phyloP scores from a whole-genome alignment of 2,888 invertebrate genomes.

The Ametastegia equiseti region DNA sequence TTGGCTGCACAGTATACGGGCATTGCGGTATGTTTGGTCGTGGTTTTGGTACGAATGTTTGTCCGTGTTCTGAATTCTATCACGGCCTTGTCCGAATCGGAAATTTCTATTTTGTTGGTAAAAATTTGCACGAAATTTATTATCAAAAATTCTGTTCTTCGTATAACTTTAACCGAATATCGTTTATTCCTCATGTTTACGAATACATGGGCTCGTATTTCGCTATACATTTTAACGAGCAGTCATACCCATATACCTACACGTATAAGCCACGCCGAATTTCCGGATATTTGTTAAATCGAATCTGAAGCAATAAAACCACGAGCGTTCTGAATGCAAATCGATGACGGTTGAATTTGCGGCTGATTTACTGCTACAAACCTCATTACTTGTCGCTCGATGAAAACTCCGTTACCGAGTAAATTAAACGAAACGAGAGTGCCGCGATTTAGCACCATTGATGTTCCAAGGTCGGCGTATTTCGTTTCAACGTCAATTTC shows the following conservation, averaged over 20 bases:
- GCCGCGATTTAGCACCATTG: not conserved
- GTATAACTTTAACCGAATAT: not conserved
- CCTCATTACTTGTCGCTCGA: conserved; percentile 7
- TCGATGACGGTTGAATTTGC: conserved; percentile 1
- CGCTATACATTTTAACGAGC: not conserved
- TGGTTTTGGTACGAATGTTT: conserved; percentile 50
- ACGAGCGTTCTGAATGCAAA: not conserved
- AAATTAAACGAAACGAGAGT: conserved; percentile 11
- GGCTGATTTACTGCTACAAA: not conserved
- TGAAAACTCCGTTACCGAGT: conserved; percentile 1
- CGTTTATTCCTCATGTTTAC: not conserved
- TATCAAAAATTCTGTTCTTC: not conserved
- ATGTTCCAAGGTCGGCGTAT: not conserved
- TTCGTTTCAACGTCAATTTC: not conserved
- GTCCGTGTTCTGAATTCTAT: conserved; percentile 45
- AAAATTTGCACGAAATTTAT: not conserved
- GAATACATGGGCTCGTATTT: not conserved
- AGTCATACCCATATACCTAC: no score
- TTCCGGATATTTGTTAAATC: conserved; percentile 6
- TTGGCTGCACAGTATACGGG: conserved; percentile 60
- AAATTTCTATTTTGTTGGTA: not conserved
- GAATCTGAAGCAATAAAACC: not conserved
- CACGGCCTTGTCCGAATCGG: not conserved
- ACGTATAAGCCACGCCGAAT: not conserved
- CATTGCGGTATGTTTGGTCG: conserved; percentile 48